These are phyloP conservation scores for Thaumatotibia leucotreta DNA, from an alignment of 1,140 invertebrate species.

Conservation along the genomic window DNA sequence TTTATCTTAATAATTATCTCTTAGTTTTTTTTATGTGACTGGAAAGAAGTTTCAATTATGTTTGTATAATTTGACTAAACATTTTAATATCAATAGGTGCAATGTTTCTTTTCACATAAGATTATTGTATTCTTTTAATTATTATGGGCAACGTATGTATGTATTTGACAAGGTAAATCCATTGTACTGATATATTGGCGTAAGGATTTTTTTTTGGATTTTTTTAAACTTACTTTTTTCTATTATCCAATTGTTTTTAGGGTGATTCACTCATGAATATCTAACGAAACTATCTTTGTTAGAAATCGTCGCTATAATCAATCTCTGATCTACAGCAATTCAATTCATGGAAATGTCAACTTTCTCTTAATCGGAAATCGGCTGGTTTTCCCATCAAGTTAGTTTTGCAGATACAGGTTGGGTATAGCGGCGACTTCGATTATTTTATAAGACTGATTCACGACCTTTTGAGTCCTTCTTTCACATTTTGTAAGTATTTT, in stretches of 20 bases:
- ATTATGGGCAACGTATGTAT: not conserved
- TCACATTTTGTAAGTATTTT: not conserved
- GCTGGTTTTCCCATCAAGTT: too few species aligned
- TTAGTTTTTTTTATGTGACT: too few species aligned
- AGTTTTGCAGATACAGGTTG: too few species aligned
- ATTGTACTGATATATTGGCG: not conserved
- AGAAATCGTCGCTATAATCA: not conserved
- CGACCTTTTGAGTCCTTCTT: not conserved
- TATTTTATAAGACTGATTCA: not conserved
- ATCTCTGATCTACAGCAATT: too few species aligned
- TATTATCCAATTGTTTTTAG: not conserved
- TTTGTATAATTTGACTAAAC: not conserved
- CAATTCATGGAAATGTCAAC: too few species aligned
- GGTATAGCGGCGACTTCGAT: too few species aligned
- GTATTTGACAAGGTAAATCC: slow-evolving; percentile 4
- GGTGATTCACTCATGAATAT: too few species aligned
- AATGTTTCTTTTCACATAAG: not conserved
- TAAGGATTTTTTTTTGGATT: slow-evolving; percentile 3
- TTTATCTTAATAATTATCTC: too few species aligned
- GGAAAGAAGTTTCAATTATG: not conserved
- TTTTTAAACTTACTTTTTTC: slow-evolving; percentile 2
- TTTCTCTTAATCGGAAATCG: too few species aligned
- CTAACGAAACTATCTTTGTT: not conserved
- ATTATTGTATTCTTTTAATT: not conserved
- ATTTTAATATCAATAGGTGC: not conserved